phyloP scores from a whole-genome alignment of 1,140 invertebrate species.

The Paraescarpia echinospica region DNA sequence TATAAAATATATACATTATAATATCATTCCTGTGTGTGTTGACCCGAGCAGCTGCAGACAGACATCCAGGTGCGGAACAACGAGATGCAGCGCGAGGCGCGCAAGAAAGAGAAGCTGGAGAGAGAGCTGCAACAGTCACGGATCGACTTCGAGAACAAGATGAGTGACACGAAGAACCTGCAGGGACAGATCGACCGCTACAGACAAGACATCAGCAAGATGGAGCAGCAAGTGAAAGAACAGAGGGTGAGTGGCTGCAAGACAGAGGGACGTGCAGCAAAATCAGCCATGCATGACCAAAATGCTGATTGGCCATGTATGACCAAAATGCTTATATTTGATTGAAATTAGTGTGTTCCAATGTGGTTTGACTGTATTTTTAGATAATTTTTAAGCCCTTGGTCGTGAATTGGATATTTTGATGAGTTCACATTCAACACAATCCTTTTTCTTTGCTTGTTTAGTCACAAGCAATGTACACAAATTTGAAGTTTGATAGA shows the following conservation, averaged over 20 bases:
- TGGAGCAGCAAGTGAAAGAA: slow-evolving; percentile 55
- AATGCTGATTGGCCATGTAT: background rate
- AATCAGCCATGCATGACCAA: background rate
- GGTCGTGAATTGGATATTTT: no score
- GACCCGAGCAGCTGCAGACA: slow-evolving; percentile 34
- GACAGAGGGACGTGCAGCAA: background rate
- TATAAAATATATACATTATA: no score
- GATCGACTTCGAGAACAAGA: slow-evolving; percentile 52
- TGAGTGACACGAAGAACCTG: slow-evolving; percentile 53
- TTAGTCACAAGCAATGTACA: no score
- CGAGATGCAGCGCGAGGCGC: slow-evolving; percentile 54
- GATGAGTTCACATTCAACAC: no score
- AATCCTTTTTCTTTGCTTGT: no score
- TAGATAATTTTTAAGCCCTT: no score
- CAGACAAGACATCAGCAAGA: slow-evolving; percentile 50
- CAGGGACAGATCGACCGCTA: slow-evolving; percentile 48
- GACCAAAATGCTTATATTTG: no score
- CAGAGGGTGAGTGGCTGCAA: slow-evolving; percentile 34
- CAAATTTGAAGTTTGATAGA: no score
- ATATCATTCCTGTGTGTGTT: background rate
- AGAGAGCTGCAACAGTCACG: slow-evolving; percentile 55
- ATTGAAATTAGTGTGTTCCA: no score
- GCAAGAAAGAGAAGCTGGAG: slow-evolving; percentile 59
- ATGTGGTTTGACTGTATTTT: no score
- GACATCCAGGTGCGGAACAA: slow-evolving; percentile 57